Base-by-base conservation (phyloP, 1,140 invertebrate genomes). In the Caenorhabditis elegans region DNA sequence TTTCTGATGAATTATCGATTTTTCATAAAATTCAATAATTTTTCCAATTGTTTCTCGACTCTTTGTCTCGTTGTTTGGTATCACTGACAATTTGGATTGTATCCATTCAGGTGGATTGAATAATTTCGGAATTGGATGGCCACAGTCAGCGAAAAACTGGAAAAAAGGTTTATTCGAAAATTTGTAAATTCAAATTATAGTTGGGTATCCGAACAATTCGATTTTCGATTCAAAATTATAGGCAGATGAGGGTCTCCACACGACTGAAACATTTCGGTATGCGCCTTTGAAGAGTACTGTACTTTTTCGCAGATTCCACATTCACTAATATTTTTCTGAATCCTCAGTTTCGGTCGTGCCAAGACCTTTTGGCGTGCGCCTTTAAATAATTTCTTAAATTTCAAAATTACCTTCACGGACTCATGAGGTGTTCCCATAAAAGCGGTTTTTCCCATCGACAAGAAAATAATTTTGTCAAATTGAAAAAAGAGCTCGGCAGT, bases 401-500 rank as follows among this genome's bases (percentile, higher is more conserved):
- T n/a, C n/a, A n/a, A 24, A 26, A 19, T 10, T 15, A 60, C 53
- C 13, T 34, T 53, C 46, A 90, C 51, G 13, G 87, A 83, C 3
- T 88, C 65, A 11, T 19, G 5, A 13, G 87, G 87, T 17, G 85
- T 70, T 13, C 88, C 88, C 22, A 90, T 82, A 79, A 86, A 89
- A 17, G 90, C 91, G 31, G 90, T 87, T 53, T 90, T 79, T 3
- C 91, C 91, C 60, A 90, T 87, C 2, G 90, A 90, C 24, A 82
- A 60, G 34, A 78, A 65, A 6, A 76, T 51, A 46, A 90, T 88
- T 28, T 76, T 53, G 79, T 95, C 93, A 90, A 96, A 96, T 65
- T 94, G 90, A 86, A 94, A 92, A 85, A 95, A 94, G 5, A 95
- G 92, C 81, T 94, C 93, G 3, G 94, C 95, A 6, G 94, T 94